Base-by-base conservation (phyloP, 2,888 invertebrate species). In the Galerucella calmariensis region DNA sequence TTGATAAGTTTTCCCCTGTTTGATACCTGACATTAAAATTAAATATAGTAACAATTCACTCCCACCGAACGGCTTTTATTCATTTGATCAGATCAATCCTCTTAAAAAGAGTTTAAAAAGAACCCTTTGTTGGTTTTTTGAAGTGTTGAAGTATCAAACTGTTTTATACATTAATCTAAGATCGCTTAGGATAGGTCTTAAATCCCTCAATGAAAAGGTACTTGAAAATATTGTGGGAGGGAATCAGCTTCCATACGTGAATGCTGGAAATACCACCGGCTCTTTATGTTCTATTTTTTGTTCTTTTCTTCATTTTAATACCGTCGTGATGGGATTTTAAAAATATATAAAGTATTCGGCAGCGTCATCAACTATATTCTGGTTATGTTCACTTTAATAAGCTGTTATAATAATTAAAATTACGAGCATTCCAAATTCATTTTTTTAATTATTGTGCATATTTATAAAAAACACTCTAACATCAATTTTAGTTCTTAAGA, bases 1-100 rank as follows among this genome's bases (percentile, higher is more conserved):
- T 76, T 80, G 82, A 82, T 82, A 81, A 80, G 77, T 74, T 79
- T 80, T 78, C 77, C 79, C 81, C 79, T 79, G 79, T 81, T 80
- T 77, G 71, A 81, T 79, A 75, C 76, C 81, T 80, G 82, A 82
- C 82, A 82, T 75, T 70, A 72, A 76, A 82, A 82, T 81, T 82
- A 82, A 82, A 81, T 78, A 79, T 76, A 78, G 81, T 77, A 78
- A 82, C 82, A 80, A 82, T 81, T 81, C 82, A 82, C 82, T 82
- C 81, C 81, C 80, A 82, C 81, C 61, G 65, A 73, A 58, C 66
- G 51, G 69, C 74, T 74, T 77, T 77, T 75, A 75, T 74, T 77
- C 71, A 65, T 72, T 58, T 65, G 70, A 76, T 75, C 78, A 68
- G 70, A 75, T 77, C 65, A 56, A 59, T 65, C 27, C 20, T 20